A percentile compares a stretch with the other conserved stretches of the same genome.
phyloP scores from a whole-genome alignment of 64 coral and sea anemone genomes.

The Dendronephthya gigantea region DNA sequence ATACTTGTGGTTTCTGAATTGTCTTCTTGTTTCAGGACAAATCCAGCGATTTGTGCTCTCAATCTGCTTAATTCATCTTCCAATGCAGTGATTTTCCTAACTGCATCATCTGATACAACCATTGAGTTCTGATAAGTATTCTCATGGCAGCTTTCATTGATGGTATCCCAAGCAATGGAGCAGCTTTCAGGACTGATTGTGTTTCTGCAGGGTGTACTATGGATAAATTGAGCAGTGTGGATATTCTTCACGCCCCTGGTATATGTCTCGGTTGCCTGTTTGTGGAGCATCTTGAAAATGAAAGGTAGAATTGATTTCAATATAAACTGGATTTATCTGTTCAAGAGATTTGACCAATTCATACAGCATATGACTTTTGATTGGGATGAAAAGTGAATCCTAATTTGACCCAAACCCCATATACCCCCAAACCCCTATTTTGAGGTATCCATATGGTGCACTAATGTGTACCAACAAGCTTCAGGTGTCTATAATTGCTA shows the following conservation, averaged over 20 bases:
- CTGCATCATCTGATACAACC: background rate
- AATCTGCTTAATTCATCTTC: slow-evolving; percentile 1
- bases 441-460: too few species aligned
- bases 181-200: background rate
- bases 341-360: too few species aligned
- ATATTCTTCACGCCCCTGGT: background rate
- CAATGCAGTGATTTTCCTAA: background rate
- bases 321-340: too few species aligned
- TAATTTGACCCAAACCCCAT: too few species aligned
- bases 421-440: too few species aligned
- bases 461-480: too few species aligned
- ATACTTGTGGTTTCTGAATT: background rate
- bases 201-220: background rate
- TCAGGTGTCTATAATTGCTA: too few species aligned
- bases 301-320: too few species aligned
- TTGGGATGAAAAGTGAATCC: too few species aligned
- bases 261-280: background rate
- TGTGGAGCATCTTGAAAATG: background rate
- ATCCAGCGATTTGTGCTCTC: background rate
- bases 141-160: background rate
- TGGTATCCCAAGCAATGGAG: background rate
- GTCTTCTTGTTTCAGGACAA: background rate
- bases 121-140: background rate
- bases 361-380: too few species aligned
- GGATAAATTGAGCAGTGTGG: background rate